Evolutionary conservation across 2,888 invertebrate species (phyloP), one percentile per base, ranked within the genome.

Genomic region (Phasia obesa): DNA sequence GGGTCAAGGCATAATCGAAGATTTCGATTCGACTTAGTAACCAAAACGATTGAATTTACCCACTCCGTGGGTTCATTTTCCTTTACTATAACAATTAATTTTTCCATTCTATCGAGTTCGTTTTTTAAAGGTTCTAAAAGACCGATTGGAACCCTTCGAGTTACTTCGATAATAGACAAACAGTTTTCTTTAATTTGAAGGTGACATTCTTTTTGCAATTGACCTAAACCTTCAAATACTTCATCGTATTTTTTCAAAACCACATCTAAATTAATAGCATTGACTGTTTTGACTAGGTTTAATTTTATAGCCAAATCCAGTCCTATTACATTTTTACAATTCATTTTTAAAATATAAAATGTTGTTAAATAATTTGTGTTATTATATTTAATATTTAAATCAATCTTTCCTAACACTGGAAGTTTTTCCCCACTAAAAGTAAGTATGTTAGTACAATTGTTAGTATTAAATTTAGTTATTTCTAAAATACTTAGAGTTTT

Each of bases 361-460:
- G 23, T 27, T 2, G 19, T 4, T 47, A 27, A 27, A 27, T 1
- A 27, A 62, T 42, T 44, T 11, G 1, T 27, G 21, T 64, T 47
- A 47, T 47, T 47, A 4, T 25, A 62, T 0, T 42, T 44, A 17
- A 62, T 44, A 62, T 65, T 35, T 7, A 31, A 35, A 21, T 65
- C 2, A 51, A 65, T 31, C 21, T 19, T 31, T 21, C 65, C 65
- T 53, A 38, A 1, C 3, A 67, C 67, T 23, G 51, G 51, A 13
- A 53, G 38, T 59, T 65, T 75, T 65, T 75, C 65, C 6, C 53
- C 75, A 65, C 75, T 75, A 57, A 75, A 64, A 4, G 75, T 55
- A 17, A 75, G n/a, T 47, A 75, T 55, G 21, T 65, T 75, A 65
- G 15, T 75, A 27, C 4, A 57, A 51, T 19, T 55, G 7, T 69